Evolutionary conservation across 2,113 vertebrate genomes (phyloP).

Genomic region (Mesitornis unicolor): DNA sequence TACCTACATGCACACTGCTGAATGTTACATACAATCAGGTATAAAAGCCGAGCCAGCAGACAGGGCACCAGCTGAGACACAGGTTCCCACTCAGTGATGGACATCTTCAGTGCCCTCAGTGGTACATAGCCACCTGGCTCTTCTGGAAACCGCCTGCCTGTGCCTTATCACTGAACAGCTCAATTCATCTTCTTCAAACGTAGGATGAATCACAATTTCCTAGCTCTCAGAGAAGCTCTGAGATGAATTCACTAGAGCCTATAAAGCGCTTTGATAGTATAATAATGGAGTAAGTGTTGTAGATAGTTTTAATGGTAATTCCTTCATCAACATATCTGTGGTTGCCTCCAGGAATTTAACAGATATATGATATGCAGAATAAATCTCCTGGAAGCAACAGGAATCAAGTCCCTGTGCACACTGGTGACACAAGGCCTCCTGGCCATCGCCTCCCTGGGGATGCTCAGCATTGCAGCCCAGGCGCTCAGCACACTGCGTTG

Average conservation of each 20-base stretch:
- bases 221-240: not conserved
- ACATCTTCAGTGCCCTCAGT: not conserved
- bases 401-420: not conserved
- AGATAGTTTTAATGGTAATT: slow-evolving; percentile 22
- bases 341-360: not conserved
- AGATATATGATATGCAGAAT: not conserved
- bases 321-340: not conserved
- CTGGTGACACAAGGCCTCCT: not conserved
- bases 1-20: not conserved
- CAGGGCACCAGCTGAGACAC: not conserved
- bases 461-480: not conserved
- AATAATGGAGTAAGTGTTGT: slow-evolving; percentile 1
- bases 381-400: not conserved
- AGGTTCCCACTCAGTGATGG: rapidly evolving
- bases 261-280: not conserved
- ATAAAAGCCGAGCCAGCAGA: not conserved
- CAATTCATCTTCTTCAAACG: not conserved
- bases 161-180: not conserved
- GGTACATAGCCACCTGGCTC: not conserved
- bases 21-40: not conserved
- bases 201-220: not conserved
- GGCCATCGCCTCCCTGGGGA: not conserved
- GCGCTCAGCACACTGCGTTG: not conserved
- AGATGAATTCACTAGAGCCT: not conserved
- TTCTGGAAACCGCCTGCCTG: not conserved